Percentiles rank a stretch among this genome's conserved stretches.
These are phyloP conservation scores for Hapalemur alaotrensis DNA, from an alignment of 2,797 vertebrate genomes.

Conservation along the genomic window DNA sequence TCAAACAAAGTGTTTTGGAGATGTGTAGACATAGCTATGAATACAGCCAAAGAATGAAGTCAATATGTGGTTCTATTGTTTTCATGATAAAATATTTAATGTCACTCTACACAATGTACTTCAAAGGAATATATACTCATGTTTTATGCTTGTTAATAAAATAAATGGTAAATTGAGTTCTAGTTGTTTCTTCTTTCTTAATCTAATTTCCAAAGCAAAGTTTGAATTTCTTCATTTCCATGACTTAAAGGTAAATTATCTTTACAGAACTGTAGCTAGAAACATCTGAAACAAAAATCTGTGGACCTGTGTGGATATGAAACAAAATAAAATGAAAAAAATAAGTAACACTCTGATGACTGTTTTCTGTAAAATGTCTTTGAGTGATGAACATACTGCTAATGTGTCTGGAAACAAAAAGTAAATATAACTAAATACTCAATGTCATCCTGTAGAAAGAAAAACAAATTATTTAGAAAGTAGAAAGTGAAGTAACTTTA, in stretches of 20 bases:
- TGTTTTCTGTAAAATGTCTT: neutral
- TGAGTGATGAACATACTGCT: neutral
- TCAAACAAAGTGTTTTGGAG: constrained; percentile 64
- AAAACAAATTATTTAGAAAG: constrained; percentile 12
- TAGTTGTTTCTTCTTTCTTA: constrained; percentile 62
- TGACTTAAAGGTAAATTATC: constrained; percentile 45
- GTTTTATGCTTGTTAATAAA: constrained; percentile 57
- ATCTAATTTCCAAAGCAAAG: constrained; percentile 69
- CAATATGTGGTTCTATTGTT: constrained; percentile 54
- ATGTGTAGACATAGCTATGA: constrained; percentile 53
- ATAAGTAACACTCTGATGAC: neutral
- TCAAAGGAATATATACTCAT: constrained; percentile 53
- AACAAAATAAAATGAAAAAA: neutral
- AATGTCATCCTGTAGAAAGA: neutral
- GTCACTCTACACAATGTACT: constrained; percentile 23
- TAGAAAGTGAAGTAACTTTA: neutral
- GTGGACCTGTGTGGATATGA: neutral
- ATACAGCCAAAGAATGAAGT: constrained; percentile 65
- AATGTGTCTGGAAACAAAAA: neutral
- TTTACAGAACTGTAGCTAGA: constrained; percentile 18
- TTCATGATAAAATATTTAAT: constrained; percentile 60
- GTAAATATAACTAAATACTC: neutral
- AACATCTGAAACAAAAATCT: constrained; percentile 32
- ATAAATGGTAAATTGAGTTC: constrained; percentile 63
- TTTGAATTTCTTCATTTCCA: constrained; percentile 44